These are phyloP conservation scores for Sericinus montela DNA, from an alignment of 2,888 invertebrate genomes.

Conservation along the genomic window DNA sequence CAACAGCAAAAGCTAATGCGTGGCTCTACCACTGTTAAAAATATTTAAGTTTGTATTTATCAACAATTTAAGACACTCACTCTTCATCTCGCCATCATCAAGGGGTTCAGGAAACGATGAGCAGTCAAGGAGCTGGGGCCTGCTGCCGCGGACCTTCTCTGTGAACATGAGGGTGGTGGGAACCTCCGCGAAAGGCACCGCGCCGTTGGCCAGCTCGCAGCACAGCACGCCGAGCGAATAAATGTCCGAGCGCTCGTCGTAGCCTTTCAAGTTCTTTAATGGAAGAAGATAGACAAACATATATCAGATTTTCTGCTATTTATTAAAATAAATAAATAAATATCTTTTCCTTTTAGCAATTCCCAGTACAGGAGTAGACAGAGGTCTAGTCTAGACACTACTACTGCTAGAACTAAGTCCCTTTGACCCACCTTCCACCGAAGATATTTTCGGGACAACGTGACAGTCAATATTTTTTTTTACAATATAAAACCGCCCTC, in stretches of 20 bases:
- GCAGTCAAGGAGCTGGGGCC: slow-evolving; percentile 87
- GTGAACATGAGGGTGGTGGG: slow-evolving; percentile 94
- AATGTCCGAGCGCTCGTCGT: slow-evolving; percentile 93
- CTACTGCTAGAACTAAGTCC: too few species aligned
- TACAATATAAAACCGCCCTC: too few species aligned
- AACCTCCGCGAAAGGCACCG: slow-evolving; percentile 91
- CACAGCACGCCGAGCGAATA: slow-evolving; percentile 94
- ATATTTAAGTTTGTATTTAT: background rate
- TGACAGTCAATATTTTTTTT: too few species aligned
- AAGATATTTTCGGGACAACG: too few species aligned
- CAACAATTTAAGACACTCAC: slow-evolving; percentile 36
- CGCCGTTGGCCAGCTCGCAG: slow-evolving; percentile 94
- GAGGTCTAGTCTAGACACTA: too few species aligned
- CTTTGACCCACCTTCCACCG: too few species aligned
- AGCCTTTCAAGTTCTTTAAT: slow-evolving; percentile 87
- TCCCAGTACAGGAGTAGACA: too few species aligned
- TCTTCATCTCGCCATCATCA: slow-evolving; percentile 60
- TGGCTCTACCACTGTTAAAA: too few species aligned
- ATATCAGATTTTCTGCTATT: too few species aligned
- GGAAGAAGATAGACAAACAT: background rate
- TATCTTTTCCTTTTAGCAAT: too few species aligned
- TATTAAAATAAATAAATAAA: too few species aligned
- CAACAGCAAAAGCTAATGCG: too few species aligned
- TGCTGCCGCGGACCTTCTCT: slow-evolving; percentile 90
- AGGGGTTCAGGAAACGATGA: slow-evolving; percentile 81